A percentile compares a stretch with the other conserved stretches of the same genome.
Conservation (phyloP, 2,797 vertebrate species). For the Glossophaga mutica region DNA sequence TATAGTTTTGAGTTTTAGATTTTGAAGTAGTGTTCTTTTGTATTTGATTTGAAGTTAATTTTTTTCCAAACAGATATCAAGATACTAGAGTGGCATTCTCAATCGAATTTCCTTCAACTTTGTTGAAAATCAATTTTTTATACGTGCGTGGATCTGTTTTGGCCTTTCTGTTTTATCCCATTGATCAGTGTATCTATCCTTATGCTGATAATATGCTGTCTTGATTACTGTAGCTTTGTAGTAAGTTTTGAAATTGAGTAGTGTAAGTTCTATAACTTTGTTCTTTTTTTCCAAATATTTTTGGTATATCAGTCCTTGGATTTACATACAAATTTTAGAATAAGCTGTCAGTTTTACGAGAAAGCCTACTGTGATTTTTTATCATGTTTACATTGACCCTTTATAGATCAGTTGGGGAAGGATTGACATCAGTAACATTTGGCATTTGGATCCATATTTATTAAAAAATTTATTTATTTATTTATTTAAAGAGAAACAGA, state of each 20-base stretch:
- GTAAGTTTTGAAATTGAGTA: not conserved
- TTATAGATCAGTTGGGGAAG: not conserved
- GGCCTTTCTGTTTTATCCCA: not conserved
- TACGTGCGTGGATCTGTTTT: not conserved
- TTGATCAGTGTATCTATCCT: not conserved
- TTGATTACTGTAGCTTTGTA: not conserved
- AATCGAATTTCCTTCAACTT: not conserved
- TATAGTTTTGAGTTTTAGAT: not conserved
- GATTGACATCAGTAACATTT: not conserved
- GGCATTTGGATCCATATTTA: not conserved
- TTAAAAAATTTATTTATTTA: too few relatives aligned
- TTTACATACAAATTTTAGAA: not conserved
- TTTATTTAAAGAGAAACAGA: not conserved
- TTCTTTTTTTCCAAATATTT: not conserved
- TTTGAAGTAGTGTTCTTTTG: not conserved
- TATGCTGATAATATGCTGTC: not conserved
- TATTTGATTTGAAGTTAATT: not conserved
- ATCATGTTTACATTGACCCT: not conserved
- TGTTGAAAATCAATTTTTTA: not conserved
- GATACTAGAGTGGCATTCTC: not conserved
- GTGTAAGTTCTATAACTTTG: not conserved
- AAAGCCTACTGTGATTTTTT: not conserved
- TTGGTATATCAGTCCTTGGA: not conserved
- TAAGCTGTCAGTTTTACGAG: not conserved
- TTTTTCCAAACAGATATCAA: not conserved